These are phyloP conservation scores for Berghia stephanieae DNA, from an alignment of 1,140 invertebrate genomes.

Conservation along the genomic window DNA sequence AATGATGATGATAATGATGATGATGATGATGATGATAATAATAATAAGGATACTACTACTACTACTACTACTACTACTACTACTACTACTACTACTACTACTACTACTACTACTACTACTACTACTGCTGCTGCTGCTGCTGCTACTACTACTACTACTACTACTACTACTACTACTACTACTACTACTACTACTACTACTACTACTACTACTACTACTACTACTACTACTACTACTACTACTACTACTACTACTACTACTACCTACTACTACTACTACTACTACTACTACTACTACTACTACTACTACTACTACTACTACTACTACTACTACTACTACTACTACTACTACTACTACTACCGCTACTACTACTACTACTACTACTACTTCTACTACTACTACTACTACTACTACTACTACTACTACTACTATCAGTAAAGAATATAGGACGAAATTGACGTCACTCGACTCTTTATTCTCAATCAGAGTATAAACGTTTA, in stretches of 20 bases:
- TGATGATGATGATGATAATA: too few relatives aligned
- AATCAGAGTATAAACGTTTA: too few relatives aligned
- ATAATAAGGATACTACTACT: too few relatives aligned
- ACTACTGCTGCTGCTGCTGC: not conserved
- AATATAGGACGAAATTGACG: too few relatives aligned
- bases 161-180: too few relatives aligned
- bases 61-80: too few relatives aligned
- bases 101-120: constrained; percentile 7
- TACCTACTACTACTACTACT: too few relatives aligned
- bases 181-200: not conserved
- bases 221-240: too few relatives aligned
- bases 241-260: not conserved
- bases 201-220: constrained; percentile 3
- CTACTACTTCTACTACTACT: constrained; percentile 12
- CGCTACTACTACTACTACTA: not conserved
- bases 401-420: constrained; percentile 15
- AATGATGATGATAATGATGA: not conserved
- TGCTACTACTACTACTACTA: not conserved
- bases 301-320: not conserved
- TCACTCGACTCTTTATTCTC: too few relatives aligned
- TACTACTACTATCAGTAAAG: constrained; percentile 13
- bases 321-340: constrained; percentile 4
- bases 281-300: constrained; percentile 20
- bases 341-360: constrained; percentile 1
- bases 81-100: not conserved